phyloP scores from a whole-genome alignment of 2,888 invertebrate genomes.

The Carcina quercana region DNA sequence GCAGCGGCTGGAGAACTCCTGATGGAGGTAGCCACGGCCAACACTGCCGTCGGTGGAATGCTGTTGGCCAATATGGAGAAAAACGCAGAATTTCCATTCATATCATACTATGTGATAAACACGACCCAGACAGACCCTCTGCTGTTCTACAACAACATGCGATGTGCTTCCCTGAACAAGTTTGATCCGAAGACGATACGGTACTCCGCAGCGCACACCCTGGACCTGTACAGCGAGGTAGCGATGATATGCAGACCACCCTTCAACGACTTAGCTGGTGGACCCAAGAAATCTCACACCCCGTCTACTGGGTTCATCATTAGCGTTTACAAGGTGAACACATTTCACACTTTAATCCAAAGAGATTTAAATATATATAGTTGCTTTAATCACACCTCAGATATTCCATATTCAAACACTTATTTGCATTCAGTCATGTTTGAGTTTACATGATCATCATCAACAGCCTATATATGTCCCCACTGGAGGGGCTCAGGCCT shows the following conservation, averaged over 20 bases:
- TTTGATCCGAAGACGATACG: constrained; percentile 86
- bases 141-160: constrained; percentile 89
- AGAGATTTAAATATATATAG: no score
- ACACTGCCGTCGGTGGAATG: constrained; percentile 87
- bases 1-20: constrained; percentile 85
- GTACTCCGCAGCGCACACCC: constrained; percentile 90
- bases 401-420: no score
- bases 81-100: constrained; percentile 93
- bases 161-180: constrained; percentile 87
- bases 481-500: no score
- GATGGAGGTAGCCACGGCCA: constrained; percentile 82
- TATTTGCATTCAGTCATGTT: no score
- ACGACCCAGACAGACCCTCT: constrained; percentile 89
- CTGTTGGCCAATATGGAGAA: constrained; percentile 92
- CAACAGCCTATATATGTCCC: no score
- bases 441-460: no score
- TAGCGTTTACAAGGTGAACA: constrained; percentile 86
- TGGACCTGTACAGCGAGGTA: constrained; percentile 92
- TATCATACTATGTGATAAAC: constrained; percentile 92
- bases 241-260: constrained; percentile 94
- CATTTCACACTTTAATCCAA: not conserved
- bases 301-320: constrained; percentile 92
- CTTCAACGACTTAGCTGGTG: constrained; percentile 83
- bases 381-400: no score
- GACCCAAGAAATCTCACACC: constrained; percentile 85